These are phyloP conservation scores for Quiscalus mexicanus DNA, from an alignment of 2,113 vertebrate genomes.

Conservation along the genomic window DNA sequence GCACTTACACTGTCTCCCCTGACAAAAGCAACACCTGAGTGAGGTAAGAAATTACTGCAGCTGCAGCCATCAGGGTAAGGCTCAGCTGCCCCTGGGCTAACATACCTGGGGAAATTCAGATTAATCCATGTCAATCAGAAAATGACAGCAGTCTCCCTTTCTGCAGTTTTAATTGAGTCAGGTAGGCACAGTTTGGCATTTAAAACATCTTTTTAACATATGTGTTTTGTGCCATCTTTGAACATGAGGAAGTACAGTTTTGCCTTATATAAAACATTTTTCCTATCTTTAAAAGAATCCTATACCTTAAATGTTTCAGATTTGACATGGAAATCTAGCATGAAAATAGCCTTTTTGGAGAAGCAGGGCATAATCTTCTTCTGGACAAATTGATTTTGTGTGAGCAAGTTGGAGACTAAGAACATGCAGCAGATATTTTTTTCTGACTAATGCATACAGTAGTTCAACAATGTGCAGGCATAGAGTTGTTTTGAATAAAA, in stretches of 20 bases:
- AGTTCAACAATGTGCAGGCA: not conserved
- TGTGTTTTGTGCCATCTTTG: not conserved
- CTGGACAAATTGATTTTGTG: conserved; percentile 17
- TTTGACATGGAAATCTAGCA: conserved; percentile 10
- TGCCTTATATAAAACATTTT: not conserved
- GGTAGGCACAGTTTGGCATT: not conserved
- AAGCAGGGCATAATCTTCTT: not conserved
- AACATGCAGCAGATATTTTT: not conserved
- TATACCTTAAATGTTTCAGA: not conserved
- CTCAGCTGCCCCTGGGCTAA: not conserved
- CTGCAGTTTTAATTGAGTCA: not conserved
- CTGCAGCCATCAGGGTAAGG: not conserved
- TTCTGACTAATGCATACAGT: not conserved
- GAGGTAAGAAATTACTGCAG: not conserved
- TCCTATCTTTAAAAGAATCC: not conserved
- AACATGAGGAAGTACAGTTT: conserved; percentile 1
- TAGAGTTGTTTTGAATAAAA: not conserved
- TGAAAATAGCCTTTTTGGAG: conserved; percentile 18
- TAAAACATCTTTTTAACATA: not conserved
- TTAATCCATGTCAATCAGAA: not conserved
- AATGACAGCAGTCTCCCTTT: not conserved
- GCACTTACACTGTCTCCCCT: not conserved
- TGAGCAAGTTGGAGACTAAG: not conserved
- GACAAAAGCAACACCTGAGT: not conserved
- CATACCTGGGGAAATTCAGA: not conserved